These are phyloP conservation scores for Coecobrya sp. DNA, from an alignment of 2,888 invertebrate species.

Conservation along the genomic window DNA sequence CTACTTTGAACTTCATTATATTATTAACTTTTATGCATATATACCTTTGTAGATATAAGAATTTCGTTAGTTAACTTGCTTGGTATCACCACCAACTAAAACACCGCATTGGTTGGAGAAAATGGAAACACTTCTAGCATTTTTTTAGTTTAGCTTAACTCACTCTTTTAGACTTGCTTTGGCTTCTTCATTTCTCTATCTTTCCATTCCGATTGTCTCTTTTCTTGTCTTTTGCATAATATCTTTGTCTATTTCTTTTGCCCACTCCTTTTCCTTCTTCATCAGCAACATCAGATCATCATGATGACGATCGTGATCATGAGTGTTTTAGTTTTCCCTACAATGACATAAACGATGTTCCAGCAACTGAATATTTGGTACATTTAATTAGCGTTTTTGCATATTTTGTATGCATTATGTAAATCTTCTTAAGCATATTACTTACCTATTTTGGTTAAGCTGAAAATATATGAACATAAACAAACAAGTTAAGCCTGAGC, in stretches of 20 bases:
- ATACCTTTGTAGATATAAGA: background rate
- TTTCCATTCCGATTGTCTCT: constrained; percentile 64
- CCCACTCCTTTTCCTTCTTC: background rate
- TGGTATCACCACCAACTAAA: constrained; percentile 61
- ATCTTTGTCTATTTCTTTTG: constrained; percentile 18
- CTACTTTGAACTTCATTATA: constrained; percentile 23
- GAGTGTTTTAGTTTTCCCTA: background rate
- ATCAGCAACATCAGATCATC: constrained; percentile 36
- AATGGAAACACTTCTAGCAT: background rate
- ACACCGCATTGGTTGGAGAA: background rate
- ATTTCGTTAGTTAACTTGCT: constrained; percentile 67
- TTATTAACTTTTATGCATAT: constrained; percentile 25
- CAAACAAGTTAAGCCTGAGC: too few relatives aligned
- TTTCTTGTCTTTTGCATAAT: constrained; percentile 60
- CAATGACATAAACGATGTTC: background rate
- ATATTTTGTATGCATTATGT: constrained; percentile 32
- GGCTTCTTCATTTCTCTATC: constrained; percentile 65
- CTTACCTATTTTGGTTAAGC: background rate
- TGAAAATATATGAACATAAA: too few relatives aligned
- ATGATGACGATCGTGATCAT: constrained; percentile 45
- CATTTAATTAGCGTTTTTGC: too few relatives aligned
- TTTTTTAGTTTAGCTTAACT: constrained; percentile 55
- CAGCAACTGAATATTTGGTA: constrained; percentile 35
- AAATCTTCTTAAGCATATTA: constrained; percentile 65
- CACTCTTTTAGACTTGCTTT: constrained; percentile 19